Conservation (phyloP, 2,888 invertebrate species). For the Lepetodrilus schrolli region DNA sequence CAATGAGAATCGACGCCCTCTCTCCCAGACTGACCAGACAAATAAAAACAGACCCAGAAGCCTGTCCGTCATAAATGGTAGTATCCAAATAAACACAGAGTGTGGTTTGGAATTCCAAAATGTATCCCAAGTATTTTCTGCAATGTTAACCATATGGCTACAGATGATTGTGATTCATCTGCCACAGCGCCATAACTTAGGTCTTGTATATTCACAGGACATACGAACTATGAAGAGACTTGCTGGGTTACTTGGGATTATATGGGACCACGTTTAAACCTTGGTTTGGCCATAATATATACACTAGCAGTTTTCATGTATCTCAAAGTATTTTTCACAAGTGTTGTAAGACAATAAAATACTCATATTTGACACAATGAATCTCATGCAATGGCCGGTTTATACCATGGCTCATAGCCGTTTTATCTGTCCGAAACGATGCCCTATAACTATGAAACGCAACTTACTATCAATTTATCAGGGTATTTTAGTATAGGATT, state of each 20-base stretch:
- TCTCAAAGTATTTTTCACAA: constrained; percentile 20
- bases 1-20: not conserved
- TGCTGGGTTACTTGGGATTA: too few species aligned
- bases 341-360: constrained; percentile 25
- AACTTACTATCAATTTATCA: constrained; percentile 20
- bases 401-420: constrained; percentile 8
- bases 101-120: not conserved
- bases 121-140: not conserved
- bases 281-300: constrained; percentile 14
- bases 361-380: constrained; percentile 24
- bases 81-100: constrained; percentile 12
- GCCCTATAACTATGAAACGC: constrained; percentile 16
- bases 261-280: constrained; percentile 1
- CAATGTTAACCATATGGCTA: constrained; percentile 3
- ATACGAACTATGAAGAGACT: too few species aligned
- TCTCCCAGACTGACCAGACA: not conserved
- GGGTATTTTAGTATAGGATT: constrained; percentile 10
- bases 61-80: not conserved
- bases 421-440: constrained; percentile 12
- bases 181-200: too few species aligned
- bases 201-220: too few species aligned
- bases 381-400: constrained; percentile 19
- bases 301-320: constrained; percentile 17
- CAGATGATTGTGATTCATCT: too few species aligned
- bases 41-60: not conserved